Evolutionary conservation across 2,888 invertebrate species (phyloP).

Genomic region (Sphaerophoria taeniata): DNA sequence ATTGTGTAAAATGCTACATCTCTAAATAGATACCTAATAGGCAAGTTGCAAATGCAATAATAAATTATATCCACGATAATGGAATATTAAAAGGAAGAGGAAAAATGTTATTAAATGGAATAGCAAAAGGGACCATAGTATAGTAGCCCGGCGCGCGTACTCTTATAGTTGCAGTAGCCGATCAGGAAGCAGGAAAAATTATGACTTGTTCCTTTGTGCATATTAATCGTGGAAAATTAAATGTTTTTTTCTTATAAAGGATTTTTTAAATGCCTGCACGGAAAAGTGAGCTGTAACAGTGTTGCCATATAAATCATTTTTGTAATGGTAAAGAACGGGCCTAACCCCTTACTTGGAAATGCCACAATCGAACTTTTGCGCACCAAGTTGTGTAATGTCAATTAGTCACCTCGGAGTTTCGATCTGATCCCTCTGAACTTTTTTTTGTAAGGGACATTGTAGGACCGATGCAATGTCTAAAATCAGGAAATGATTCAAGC

Average conservation of each 20-base stretch:
- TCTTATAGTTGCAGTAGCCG: not conserved
- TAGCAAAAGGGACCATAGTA: conserved; percentile 3
- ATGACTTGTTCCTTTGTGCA: conserved; percentile 70
- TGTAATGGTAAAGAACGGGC: too few relatives aligned
- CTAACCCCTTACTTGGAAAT: too few relatives aligned
- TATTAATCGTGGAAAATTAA: conserved; percentile 74
- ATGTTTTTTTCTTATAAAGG: conserved; percentile 69
- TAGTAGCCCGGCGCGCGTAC: not conserved
- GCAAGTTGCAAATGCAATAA: conserved; percentile 73
- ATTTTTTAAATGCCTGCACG: conserved; percentile 30
- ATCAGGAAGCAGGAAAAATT: conserved; percentile 63
- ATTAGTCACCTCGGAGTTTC: too few relatives aligned
- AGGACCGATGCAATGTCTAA: too few relatives aligned
- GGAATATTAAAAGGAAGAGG: conserved; percentile 8
- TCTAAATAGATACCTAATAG: conserved; percentile 74
- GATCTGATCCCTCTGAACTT: too few relatives aligned
- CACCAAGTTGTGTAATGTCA: too few relatives aligned
- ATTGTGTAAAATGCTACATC: conserved; percentile 38
- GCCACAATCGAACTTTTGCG: too few relatives aligned
- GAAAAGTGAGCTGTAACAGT: not conserved
- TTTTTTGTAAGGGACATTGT: too few relatives aligned
- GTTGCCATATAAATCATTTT: conserved; percentile 12
- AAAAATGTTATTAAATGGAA: conserved; percentile 1
- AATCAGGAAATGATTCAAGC: too few relatives aligned
- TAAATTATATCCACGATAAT: conserved; percentile 61